phyloP scores from a whole-genome alignment of 2,888 invertebrate species.

The Taenaris catops region DNA sequence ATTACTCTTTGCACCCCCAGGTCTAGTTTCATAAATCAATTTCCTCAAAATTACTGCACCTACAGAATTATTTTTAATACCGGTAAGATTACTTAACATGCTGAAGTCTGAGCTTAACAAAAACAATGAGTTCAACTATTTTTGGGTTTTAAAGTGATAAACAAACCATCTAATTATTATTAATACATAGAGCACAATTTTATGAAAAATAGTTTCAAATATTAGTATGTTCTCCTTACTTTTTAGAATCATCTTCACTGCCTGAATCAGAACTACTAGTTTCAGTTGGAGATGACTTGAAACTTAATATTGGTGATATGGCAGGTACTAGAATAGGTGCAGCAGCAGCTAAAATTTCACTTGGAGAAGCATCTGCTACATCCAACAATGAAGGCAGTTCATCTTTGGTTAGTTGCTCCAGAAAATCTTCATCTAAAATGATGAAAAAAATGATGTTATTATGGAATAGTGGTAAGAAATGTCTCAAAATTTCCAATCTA shows the following conservation, averaged over 20 bases:
- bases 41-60: too few relatives aligned
- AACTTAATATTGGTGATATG: slow-evolving; percentile 55
- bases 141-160: too few relatives aligned
- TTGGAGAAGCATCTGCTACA: slow-evolving; percentile 66
- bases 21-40: too few relatives aligned
- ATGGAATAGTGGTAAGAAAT: too few relatives aligned
- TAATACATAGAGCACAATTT: background rate
- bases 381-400: slow-evolving; percentile 62
- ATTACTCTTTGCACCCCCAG: too few relatives aligned
- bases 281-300: slow-evolving; percentile 55
- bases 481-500: too few relatives aligned
- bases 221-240: too few relatives aligned
- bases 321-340: slow-evolving; percentile 55
- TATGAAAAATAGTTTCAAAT: slow-evolving; percentile 1
- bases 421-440: slow-evolving; percentile 60
- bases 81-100: too few relatives aligned
- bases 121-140: too few relatives aligned
- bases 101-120: too few relatives aligned
- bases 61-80: background rate
- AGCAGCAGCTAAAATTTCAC: slow-evolving; percentile 71
- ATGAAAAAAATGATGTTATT: too few relatives aligned
- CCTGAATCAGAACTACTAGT: slow-evolving; percentile 67
- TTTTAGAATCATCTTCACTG: slow-evolving; percentile 72
- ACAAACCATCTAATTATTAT: background rate
- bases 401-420: slow-evolving; percentile 61